Evolutionary conservation across 2,888 invertebrate species (phyloP), one percentile per base, ranked within the genome.

Genomic region (Amphipyra berbera): DNA sequence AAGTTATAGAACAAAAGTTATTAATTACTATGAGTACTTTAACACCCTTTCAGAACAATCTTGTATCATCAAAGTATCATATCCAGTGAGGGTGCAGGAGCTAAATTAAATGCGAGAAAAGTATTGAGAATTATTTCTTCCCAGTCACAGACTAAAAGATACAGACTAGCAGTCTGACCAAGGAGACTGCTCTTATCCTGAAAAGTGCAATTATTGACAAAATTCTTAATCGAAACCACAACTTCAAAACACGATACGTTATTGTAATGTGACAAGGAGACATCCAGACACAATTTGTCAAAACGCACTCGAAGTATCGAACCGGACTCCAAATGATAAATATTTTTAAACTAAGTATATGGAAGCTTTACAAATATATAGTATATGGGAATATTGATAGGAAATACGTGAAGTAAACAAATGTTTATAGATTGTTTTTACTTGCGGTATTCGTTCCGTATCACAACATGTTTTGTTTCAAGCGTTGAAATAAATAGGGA

Each of bases 151-250:
- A 21, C 21, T 21, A 21, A 21, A 21, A 21, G 3, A 21, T 21
- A 21, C 21, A 33, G 9, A 33, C 33, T 33, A 8, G n/a, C 33
- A 33, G 6, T 33, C 9, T 9, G 6, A 6, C 33, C 33, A 33
- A 33, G 6, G 33, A 33, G n/a, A n/a, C n/a, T n/a, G n/a, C 14
- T 14, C 54, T 45, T 56, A 81, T 81, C 81, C 79, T 80, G 76
- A 72, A 83, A 83, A 85, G 79, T 78, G 68, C 73, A 75, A 73
- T 68, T 73, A 73, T 66, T 58, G 71, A 74, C 62, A 65, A 72
- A 68, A 77, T 76, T 66, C 76, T 75, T 74, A 76, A 80, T 82
- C 73, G 75, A 72, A 82, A 82, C 77, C 75, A 73, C 77, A 70
- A 67, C 61, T n/a, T 0, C 56, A 21, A 21, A 64, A 33, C 53